Percentiles rank a stretch among this genome's conserved stretches.
These are phyloP conservation scores for Eulemur coronatus DNA, from an alignment of 2,797 vertebrate genomes.

Conservation along the genomic window DNA sequence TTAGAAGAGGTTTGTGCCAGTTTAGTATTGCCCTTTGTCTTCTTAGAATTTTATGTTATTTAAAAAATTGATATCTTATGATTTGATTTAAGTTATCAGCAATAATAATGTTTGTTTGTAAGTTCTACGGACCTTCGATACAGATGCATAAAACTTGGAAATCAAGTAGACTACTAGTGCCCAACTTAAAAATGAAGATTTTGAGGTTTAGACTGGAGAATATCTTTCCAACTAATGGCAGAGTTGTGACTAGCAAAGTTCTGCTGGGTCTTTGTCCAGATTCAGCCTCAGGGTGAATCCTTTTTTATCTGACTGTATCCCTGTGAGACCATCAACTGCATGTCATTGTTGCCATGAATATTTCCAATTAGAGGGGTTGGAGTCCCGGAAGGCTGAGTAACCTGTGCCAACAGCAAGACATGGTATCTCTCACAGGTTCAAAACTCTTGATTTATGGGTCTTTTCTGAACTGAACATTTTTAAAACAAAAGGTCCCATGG, in stretches of 20 bases:
- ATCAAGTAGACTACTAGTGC: neutral
- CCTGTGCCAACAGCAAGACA: neutral
- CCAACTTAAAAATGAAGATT: neutral
- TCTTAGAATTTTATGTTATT: neutral
- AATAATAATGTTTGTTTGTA: neutral
- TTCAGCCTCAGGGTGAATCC: neutral
- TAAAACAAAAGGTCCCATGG: neutral
- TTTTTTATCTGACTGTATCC: neutral
- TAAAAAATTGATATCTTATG: neutral
- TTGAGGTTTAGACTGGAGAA: neutral
- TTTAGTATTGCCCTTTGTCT: neutral
- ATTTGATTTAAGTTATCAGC: conserved; percentile 2
- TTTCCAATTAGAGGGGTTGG: neutral
- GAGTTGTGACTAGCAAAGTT: neutral
- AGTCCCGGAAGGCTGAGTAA: neutral
- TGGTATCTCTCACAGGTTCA: neutral
- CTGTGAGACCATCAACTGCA: neutral
- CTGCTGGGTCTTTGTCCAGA: neutral
- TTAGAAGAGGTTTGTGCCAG: neutral
- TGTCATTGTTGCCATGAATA: neutral
- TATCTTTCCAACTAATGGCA: neutral
- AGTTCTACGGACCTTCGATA: neutral
- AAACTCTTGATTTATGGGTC: neutral
- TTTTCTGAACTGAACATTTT: neutral
- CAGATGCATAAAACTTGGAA: neutral